Evolutionary conservation across 2,888 invertebrate species (phyloP).

Genomic region (Drosophila paracracens): DNA sequence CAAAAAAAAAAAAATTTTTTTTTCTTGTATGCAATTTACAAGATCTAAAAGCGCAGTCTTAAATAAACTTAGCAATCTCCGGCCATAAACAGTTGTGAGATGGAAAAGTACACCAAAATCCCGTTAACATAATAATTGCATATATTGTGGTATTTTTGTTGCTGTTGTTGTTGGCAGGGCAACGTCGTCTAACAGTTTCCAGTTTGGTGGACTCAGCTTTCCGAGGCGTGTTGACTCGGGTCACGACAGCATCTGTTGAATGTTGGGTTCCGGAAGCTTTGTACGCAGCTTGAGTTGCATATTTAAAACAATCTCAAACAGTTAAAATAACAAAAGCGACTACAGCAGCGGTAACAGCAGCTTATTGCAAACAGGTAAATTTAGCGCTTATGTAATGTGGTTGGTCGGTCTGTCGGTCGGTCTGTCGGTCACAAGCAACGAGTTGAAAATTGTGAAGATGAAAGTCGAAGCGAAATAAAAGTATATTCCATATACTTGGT

Average conservation of each 20-base stretch:
- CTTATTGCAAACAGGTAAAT: conserved; percentile 74
- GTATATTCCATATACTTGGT: conserved; percentile 25
- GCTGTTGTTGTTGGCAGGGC: background rate
- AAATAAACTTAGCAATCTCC: background rate
- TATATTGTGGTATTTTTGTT: conserved; percentile 9
- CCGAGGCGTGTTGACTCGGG: conserved; percentile 30
- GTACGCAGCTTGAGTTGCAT: conserved; percentile 51
- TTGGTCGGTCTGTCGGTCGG: conserved; percentile 26
- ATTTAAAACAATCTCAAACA: conserved; percentile 76
- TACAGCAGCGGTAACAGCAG: conserved; percentile 26
- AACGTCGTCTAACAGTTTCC: conserved; percentile 9
- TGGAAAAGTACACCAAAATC: conserved; percentile 21
- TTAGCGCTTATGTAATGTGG: conserved; percentile 73
- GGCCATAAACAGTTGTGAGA: conserved; percentile 4
- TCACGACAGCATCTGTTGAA: conserved; percentile 41
- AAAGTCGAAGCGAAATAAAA: conserved; percentile 37
- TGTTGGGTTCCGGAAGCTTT: conserved; percentile 49
- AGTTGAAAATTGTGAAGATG: conserved; percentile 44
- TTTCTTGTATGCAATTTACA: background rate
- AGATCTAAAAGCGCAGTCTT: background rate
- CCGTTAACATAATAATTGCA: conserved; percentile 39
- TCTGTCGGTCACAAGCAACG: conserved; percentile 18
- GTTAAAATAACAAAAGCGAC: conserved; percentile 64
- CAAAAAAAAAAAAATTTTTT: background rate
- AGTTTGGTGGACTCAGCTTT: conserved; percentile 22